Evolutionary conservation across 2,888 invertebrate genomes (phyloP).

Genomic region (Oxytorus armatus): DNA sequence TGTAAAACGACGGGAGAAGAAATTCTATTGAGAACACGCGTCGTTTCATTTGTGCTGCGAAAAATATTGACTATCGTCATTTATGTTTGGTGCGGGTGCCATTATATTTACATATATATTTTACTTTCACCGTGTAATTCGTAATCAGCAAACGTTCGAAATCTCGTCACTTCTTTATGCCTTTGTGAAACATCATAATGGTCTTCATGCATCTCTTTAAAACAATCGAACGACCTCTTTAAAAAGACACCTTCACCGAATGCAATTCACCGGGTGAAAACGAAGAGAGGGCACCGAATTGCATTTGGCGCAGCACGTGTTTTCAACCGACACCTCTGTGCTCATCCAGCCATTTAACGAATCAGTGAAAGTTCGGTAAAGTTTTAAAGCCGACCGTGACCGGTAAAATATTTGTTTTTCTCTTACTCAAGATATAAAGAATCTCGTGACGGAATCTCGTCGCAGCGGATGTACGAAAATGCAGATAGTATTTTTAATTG

Average conservation of each 20-base stretch:
- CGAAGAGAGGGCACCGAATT: conserved; percentile 26
- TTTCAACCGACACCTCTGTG: conserved; percentile 52
- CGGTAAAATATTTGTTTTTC: background rate
- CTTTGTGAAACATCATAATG: conserved; percentile 13
- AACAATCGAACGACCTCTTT: conserved; percentile 49
- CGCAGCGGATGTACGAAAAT: background rate
- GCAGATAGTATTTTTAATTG: background rate
- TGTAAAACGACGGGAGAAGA: too few relatives aligned
- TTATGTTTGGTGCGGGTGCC: conserved; percentile 3
- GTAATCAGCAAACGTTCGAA: conserved; percentile 25
- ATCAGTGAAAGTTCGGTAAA: conserved; percentile 58
- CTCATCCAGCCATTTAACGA: conserved; percentile 53
- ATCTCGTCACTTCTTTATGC: conserved; percentile 35
- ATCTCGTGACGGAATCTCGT: background rate
- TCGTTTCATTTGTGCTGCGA: background rate
- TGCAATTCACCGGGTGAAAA: conserved; percentile 29
- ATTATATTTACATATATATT: conserved; percentile 5
- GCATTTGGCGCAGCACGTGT: conserved; percentile 54
- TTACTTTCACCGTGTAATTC: conserved; percentile 30
- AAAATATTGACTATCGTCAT: conserved; percentile 2
- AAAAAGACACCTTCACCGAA: conserved; percentile 39
- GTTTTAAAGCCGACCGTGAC: conserved; percentile 12
- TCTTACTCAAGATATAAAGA: background rate
- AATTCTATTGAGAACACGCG: background rate
- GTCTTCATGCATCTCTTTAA: conserved; percentile 34